A percentile compares a stretch with the other conserved stretches of the same genome.
Conservation (phyloP, 2,797 vertebrate species). For the Glossophaga mutica region DNA sequence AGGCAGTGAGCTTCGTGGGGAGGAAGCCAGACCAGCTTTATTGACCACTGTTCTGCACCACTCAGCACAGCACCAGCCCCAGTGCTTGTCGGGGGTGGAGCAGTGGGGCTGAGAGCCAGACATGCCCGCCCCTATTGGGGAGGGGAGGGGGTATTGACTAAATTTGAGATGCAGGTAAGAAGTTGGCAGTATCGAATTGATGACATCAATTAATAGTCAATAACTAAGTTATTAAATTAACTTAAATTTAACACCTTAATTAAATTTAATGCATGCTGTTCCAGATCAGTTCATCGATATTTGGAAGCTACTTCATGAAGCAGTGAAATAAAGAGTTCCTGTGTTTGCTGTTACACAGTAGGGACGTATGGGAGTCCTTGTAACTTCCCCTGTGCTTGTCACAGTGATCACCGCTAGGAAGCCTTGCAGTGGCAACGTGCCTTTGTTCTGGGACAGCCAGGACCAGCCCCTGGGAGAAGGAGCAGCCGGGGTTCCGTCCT, state of each 20-base stretch:
- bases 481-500: neutral
- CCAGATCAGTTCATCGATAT: neutral
- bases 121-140: neutral
- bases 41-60: fast-evolving
- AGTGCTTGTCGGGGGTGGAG: neutral
- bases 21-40: neutral
- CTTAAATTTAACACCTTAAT: neutral
- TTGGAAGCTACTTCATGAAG: neutral
- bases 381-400: neutral
- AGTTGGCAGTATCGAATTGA: neutral
- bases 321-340: neutral
- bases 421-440: neutral
- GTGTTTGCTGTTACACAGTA: neutral
- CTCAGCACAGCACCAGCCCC: neutral
- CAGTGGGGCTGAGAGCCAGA: neutral
- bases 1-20: neutral
- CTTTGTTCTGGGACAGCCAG: neutral
- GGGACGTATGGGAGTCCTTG: neutral
- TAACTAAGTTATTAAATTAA: neutral
- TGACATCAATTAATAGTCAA: neutral
- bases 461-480: neutral
- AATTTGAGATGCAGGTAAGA: neutral
- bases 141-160: neutral
- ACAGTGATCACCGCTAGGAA: neutral
- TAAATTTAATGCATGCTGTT: neutral